Base-by-base conservation (phyloP, 2,113 vertebrate genomes). In the Cepphus grylle region DNA sequence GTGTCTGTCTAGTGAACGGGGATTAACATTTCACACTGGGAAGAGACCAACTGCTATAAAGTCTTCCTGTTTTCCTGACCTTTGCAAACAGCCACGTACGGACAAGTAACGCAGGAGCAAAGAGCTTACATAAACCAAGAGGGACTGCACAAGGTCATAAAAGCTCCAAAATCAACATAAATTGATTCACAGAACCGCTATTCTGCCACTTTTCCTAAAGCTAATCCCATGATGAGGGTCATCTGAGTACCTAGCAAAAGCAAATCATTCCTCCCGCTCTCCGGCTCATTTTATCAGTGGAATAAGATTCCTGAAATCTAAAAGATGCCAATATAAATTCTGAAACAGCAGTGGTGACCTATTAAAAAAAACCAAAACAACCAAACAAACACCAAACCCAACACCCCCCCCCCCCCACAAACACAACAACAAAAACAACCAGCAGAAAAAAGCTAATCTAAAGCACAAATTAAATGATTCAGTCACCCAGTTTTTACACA, bases 61-160 rank as follows among this genome's bases (percentile, higher is more conserved):
- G 62, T 26, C 36, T 5, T 30, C 78, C 81, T 22, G 0, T 1
- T 29, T 34, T 69, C 56, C 36, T 5, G 27, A 56, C 67, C 30
- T 22, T 53, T 21, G 43, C 77, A 5, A 29, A 6, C 1, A 1
- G 29, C 49, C 79, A 29, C 5, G 8, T 5, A 9, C 11, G 2
- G 7, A n/a, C 27, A 12, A 8, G 26, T 8, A 45, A 30, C 9
- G 8, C 59, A 15, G 36, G 1, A 78, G 50, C 62, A 21, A 32
- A 38, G 49, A 21, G 38, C 23, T 45, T 15, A 40, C 2, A 0
- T 0, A 11, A 65, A n/a, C 20, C 19, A 3, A 4, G 1, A 42
- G 32, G 19, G 69, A 30, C 14, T 8, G 36, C 34, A 23, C 25
- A 5, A 61, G n/a, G 43, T 2, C 12, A 26, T 3, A 18, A 42